Conservation (phyloP, 2,797 vertebrate species). For the Hoplostethus atlanticus region DNA sequence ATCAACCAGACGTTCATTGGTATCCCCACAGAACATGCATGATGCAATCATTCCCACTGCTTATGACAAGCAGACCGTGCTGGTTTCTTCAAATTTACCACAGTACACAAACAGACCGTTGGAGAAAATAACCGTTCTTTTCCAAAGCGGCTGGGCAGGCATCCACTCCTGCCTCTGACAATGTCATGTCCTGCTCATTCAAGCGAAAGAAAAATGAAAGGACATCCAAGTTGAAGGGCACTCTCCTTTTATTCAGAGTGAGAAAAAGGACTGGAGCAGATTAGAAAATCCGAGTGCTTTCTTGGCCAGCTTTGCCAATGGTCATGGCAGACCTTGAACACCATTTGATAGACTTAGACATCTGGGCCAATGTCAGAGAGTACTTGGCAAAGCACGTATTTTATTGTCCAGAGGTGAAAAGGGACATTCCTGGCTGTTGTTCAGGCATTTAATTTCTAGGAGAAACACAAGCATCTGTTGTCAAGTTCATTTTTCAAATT, state of each 20-base stretch:
- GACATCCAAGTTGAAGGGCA: slow-evolving; percentile 40
- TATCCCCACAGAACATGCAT: background rate
- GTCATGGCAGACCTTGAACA: slow-evolving; percentile 59
- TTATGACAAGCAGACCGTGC: no score
- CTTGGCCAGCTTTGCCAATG: slow-evolving; percentile 64
- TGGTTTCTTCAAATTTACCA: background rate
- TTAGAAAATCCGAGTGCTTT: slow-evolving; percentile 71
- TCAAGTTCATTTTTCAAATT: slow-evolving; percentile 70
- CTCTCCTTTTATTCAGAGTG: slow-evolving; percentile 48
- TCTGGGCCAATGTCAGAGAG: slow-evolving; percentile 74
- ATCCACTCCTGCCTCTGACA: slow-evolving; percentile 14
- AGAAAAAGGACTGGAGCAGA: slow-evolving; percentile 32
- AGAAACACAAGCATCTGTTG: slow-evolving; percentile 73
- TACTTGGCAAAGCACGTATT: slow-evolving; percentile 57
- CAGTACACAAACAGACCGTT: background rate
- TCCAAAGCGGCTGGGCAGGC: background rate
- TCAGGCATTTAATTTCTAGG: slow-evolving; percentile 68
- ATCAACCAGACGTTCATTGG: background rate
- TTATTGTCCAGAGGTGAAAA: slow-evolving; percentile 68
- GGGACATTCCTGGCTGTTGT: slow-evolving; percentile 73
- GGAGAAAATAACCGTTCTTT: background rate
- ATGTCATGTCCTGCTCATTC: slow-evolving; percentile 14
- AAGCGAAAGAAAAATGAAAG: slow-evolving; percentile 29
- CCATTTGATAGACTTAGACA: slow-evolving; percentile 73
- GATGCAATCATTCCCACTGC: background rate